Base-by-base conservation (phyloP, 2,113 vertebrate species). In the Connochaetes taurinus region DNA sequence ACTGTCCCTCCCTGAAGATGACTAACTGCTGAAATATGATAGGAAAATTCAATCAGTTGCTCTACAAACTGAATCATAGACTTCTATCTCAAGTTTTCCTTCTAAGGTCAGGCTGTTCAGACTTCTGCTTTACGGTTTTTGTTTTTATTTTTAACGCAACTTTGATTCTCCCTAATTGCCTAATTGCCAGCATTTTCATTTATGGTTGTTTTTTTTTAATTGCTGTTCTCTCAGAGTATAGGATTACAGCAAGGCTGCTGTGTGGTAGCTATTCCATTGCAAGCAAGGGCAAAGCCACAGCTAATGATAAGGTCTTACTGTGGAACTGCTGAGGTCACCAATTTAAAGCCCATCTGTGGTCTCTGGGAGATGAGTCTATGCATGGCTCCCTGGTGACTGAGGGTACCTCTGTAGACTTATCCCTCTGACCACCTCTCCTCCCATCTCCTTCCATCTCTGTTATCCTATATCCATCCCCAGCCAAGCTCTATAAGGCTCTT, bases 291-390 rank as follows among this genome's bases (percentile, higher is more conserved):
- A 94, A 90, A 95, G 96, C 81, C 94, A 60, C 5, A 1, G 27
- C 67, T 92, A 97, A 98, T 97, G 84, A 96, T 71, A 94, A 94
- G 95, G 74, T 94, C 92, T 91, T 45, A 5, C 3, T 80, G 53
- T 81, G 84, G 94, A 94, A 96, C 84, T 89, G 91, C 97, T 98
- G 88, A 96, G 80, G 91, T 91, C 50, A 25, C 74, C 27, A 43
- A 14, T 83, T 62, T 81, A 27, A 27, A 91, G 71, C 74, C 78
- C 90, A 62, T 23, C 80, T 97, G 94, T 83, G 96, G 83, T 97
- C 74, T 82, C 86, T 19, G 67, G n/a, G 29, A 78, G 67, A 33
- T 50, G 91, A 76, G 40, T 31, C 62, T 55, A 11, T 0, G 84
- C 50, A 81, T 36, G 27, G 55, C 43, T 91, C 57, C 67, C 85